Base-by-base conservation (phyloP, 2,113 vertebrate genomes). In the Oplegnathus fasciatus region DNA sequence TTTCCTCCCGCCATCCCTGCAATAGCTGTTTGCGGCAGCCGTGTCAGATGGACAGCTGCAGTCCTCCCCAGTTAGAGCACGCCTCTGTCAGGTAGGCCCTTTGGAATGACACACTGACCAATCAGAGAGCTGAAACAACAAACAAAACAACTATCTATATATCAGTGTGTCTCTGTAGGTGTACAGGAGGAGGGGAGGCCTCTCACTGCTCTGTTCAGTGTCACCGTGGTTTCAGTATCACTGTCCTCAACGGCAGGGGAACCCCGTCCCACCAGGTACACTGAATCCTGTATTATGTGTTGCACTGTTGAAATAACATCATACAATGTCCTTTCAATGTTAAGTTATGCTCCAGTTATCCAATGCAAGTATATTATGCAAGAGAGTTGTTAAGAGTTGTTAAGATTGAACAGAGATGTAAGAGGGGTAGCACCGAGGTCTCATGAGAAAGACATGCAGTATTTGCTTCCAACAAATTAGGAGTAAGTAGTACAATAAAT, bases 131-230 rank as follows among this genome's bases (percentile, higher is more conserved):
- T 34, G 61, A 87, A 84, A 18, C 48, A 65, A 14, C 67, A 82
- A 54, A 68, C 55, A 74, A 82, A 85, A 82, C 48, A 62, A 67
- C 64, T 28, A 75, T 82, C 74, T 77, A 81, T 78, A 84, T 65
- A 78, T 91, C 54, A 69, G 71, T 76, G 65, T 84, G 83, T 94
- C 69, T 92, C 77, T 75, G 78, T 72, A 94, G 94, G 84, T 94
- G 94, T 62, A 84, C 91, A 26, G 94, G 89, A 77, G 91, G 86
- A 78, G 86, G 88, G 24, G 93, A 87, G 57, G 80, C 94, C 44
- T 96, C 95, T 71, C 78, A 4, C 1, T 99, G 98, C 82, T 72
- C 92, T 0, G 80, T 97, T 5, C 71, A 92, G 75, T 99, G 98
- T 54, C 87, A 96, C 37, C 95, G 78, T 40, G 98, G 97, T 9